These are phyloP conservation scores for Rhynchonycteris naso DNA, from an alignment of 2,797 vertebrate genomes.

Conservation along the genomic window DNA sequence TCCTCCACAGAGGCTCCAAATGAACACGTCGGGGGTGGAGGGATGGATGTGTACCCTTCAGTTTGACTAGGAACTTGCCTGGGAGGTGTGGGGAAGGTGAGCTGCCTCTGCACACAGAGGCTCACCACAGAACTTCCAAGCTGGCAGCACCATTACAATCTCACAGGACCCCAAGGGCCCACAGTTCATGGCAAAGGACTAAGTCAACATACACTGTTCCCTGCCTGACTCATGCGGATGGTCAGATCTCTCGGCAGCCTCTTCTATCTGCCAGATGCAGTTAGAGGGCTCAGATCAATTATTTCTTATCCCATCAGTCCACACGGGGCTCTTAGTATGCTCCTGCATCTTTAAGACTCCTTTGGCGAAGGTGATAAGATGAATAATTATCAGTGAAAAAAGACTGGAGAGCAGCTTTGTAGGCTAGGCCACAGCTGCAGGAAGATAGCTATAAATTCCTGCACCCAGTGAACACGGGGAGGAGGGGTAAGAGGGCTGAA, in stretches of 20 bases:
- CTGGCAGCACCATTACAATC: too few species aligned
- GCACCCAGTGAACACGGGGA: not conserved
- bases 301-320: constrained; percentile 38
- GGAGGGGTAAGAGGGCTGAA: not conserved
- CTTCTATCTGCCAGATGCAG: constrained; percentile 43
- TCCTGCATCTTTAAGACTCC: not conserved
- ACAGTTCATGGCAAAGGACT: not conserved
- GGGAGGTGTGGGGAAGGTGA: not conserved
- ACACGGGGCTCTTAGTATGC: not conserved
- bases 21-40: accelerated
- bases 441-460: not conserved
- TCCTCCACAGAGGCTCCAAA: not conserved
- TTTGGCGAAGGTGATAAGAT: constrained; percentile 30
- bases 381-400: not conserved
- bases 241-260: not conserved
- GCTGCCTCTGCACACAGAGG: not conserved
- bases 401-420: not conserved
- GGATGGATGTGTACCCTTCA: not conserved
- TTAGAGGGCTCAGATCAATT: not conserved
- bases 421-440: not conserved
- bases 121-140: not conserved
- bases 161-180: not conserved
- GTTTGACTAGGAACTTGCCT: not conserved
- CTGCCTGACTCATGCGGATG: not conserved
- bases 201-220: accelerated